These are phyloP conservation scores for Mythimna impura DNA, from an alignment of 2,888 invertebrate species.

Conservation along the genomic window DNA sequence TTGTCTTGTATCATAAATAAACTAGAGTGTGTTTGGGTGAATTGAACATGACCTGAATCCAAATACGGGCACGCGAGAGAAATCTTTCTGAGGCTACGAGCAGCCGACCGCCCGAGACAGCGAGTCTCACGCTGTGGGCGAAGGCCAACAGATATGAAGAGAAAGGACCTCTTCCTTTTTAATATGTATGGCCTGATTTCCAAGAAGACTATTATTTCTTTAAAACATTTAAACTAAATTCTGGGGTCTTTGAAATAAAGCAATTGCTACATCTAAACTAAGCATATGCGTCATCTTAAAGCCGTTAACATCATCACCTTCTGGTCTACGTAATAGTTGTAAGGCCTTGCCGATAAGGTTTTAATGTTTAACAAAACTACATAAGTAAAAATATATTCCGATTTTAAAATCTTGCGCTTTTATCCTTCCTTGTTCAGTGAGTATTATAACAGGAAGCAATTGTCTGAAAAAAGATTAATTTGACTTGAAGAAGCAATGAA, in stretches of 20 bases:
- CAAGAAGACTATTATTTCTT: slow-evolving; percentile 11
- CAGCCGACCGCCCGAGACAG: slow-evolving; percentile 67
- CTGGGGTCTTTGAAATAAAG: not conserved
- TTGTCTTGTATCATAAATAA: slow-evolving; percentile 53
- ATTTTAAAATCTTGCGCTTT: slow-evolving; percentile 10
- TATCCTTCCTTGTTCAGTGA: slow-evolving; percentile 21
- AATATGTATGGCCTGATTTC: slow-evolving; percentile 58
- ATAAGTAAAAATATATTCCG: slow-evolving; percentile 11
- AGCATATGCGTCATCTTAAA: not conserved
- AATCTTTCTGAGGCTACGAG: slow-evolving; percentile 79
- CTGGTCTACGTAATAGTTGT: slow-evolving; percentile 12
- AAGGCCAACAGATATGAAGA: slow-evolving; percentile 69
- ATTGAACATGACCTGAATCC: slow-evolving; percentile 86
- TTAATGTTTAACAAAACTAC: not conserved
- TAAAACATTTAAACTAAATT: slow-evolving; percentile 7
- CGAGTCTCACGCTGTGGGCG: slow-evolving; percentile 68
- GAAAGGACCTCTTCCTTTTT: slow-evolving; percentile 83
- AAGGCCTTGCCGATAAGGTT: slow-evolving; percentile 16
- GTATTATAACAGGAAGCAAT: slow-evolving; percentile 13
- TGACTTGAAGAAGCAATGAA: slow-evolving; percentile 40
- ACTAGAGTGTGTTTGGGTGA: slow-evolving; percentile 81
- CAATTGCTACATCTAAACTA: not conserved
- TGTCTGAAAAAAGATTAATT: slow-evolving; percentile 32
- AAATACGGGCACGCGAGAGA: slow-evolving; percentile 87
- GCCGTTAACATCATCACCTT: slow-evolving; percentile 1